Evolutionary conservation across 2,888 invertebrate species (phyloP), one percentile per base, ranked within the genome.

Genomic region (Orchesellides sinensis): DNA sequence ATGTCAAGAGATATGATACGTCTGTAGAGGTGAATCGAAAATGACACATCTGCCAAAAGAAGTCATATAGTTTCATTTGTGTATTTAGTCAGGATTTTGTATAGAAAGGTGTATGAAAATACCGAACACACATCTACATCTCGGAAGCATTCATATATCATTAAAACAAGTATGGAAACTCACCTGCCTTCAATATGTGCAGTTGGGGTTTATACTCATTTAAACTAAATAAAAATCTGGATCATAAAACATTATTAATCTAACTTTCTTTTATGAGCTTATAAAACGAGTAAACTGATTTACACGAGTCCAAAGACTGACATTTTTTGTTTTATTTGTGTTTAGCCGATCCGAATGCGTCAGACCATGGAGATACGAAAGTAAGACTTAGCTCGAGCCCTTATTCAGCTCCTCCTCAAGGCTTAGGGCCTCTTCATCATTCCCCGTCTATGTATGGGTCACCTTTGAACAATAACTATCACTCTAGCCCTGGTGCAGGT

Each of bases 311-410:
- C n/a, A n/a, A n/a, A n/a, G n/a, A n/a, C n/a, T n/a, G n/a, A n/a
- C n/a, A n/a, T n/a, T n/a, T n/a, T n/a, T n/a, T n/a, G n/a, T n/a
- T n/a, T n/a, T n/a, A n/a, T n/a, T n/a, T n/a, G n/a, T n/a, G n/a
- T n/a, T n/a, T n/a, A 0, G 77, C 88, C n/a, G 87, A 88, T 80
- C 88, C 87, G n/a, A 87, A 86, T 65, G 88, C 85, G 23, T 87
- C 88, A 27, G 88, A 88, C 56, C 88, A 88, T 68, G 88, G 88
- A 61, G 88, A 88, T 79, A 85, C 85, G 32, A 88, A 88, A 88
- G 88, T 88, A 88, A 88, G 88, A 84, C 85, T 88, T 59, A 87
- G 86, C 83, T 86, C 87, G 65, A 87, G 87, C 72, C 88, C 88
- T 65, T 88, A 88, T 82, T 87, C 87, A 59, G 80, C 88, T 61